Conservation (phyloP, 2,888 invertebrate species). For the Chrysodeixis includens region DNA sequence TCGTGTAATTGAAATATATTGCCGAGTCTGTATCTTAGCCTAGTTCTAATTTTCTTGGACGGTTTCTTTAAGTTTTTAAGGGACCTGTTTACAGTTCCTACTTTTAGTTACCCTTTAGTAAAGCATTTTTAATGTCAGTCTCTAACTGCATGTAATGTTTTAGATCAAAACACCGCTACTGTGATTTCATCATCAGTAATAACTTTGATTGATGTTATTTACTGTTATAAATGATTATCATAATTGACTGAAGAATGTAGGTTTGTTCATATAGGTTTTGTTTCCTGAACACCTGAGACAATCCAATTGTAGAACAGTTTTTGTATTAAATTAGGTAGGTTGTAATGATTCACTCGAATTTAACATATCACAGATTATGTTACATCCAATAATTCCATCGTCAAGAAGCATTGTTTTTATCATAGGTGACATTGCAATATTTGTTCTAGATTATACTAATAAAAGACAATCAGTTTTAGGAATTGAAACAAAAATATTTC, state of each 20-base stretch:
- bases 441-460: neutral
- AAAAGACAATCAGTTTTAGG: neutral
- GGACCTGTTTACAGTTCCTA: neutral
- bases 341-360: neutral
- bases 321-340: neutral
- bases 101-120: neutral
- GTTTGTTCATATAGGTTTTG: slow-evolving; percentile 14
- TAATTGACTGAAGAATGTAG: slow-evolving; percentile 46
- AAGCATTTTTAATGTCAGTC: slow-evolving; percentile 13
- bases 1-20: no score
- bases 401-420: neutral
- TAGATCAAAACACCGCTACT: slow-evolving; percentile 54
- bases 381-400: no score
- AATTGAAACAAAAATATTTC: neutral
- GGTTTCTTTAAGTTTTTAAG: no score
- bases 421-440: neutral
- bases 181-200: slow-evolving; percentile 61
- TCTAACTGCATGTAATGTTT: slow-evolving; percentile 19
- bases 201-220: slow-evolving; percentile 55
- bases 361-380: neutral
- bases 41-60: no score
- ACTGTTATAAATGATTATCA: slow-evolving; percentile 60
- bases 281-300: slow-evolving; percentile 16
- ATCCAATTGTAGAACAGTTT: slow-evolving; percentile 4
- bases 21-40: no score